A percentile compares a stretch with the other conserved stretches of the same genome.
phyloP scores from a whole-genome alignment of 2,797 vertebrate species.

The Hyperoplus lanceolatus region DNA sequence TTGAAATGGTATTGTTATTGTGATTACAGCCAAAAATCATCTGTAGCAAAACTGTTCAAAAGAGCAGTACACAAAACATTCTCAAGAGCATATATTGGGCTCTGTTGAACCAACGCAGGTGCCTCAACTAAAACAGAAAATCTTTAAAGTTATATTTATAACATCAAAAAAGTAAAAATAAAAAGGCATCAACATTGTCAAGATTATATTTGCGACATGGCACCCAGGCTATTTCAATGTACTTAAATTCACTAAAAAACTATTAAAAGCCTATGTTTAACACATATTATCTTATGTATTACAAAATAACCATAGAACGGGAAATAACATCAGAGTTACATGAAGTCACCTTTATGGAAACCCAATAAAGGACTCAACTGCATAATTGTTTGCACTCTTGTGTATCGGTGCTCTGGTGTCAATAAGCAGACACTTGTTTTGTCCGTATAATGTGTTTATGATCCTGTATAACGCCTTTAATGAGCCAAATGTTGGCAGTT shows the following conservation, averaged over 20 bases:
- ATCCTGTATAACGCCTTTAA: constrained; percentile 54
- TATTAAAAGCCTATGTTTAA: constrained; percentile 36
- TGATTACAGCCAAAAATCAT: constrained; percentile 14
- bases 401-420: constrained; percentile 39
- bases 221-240: neutral
- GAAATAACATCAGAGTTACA: constrained; percentile 37
- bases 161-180: constrained; percentile 7
- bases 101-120: constrained; percentile 49
- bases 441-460: constrained; percentile 63
- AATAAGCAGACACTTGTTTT: constrained; percentile 34
- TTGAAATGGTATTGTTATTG: constrained; percentile 9
- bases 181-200: constrained; percentile 29
- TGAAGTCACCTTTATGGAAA: constrained; percentile 44
- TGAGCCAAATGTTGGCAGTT: constrained; percentile 55
- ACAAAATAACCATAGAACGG: constrained; percentile 34
- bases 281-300: constrained; percentile 38
- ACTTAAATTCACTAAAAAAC: constrained; percentile 20
- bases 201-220: constrained; percentile 41
- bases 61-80: constrained; percentile 5
- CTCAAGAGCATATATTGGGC: constrained; percentile 21
- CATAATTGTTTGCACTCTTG: constrained; percentile 49
- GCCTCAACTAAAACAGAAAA: neutral
- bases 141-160: constrained; percentile 14
- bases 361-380: constrained; percentile 34
- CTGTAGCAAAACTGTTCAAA: neutral